phyloP scores from a whole-genome alignment of 2,888 invertebrate species.

The Pimpla rufipes region DNA sequence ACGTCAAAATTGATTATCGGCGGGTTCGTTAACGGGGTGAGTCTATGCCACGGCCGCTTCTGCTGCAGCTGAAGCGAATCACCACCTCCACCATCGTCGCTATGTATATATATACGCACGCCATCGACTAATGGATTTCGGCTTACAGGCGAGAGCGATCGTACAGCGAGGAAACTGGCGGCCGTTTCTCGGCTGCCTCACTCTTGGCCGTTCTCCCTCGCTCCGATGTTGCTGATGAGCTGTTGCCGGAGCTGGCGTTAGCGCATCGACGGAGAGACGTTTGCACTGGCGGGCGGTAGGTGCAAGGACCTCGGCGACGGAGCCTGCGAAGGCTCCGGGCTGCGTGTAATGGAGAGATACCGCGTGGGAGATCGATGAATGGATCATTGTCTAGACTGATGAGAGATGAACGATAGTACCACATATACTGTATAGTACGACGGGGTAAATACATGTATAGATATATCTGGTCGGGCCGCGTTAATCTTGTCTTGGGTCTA shows the following conservation, averaged over 20 bases:
- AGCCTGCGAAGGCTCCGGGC: slow-evolving; percentile 9
- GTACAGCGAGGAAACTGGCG: slow-evolving; percentile 34
- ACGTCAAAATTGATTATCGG: slow-evolving; percentile 74
- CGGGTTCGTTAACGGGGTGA: slow-evolving; percentile 76
- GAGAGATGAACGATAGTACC: slow-evolving; percentile 52
- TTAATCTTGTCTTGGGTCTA: slow-evolving; percentile 38
- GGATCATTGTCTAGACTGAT: slow-evolving; percentile 54
- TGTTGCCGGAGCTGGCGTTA: slow-evolving; percentile 35
- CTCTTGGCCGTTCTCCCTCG: neutral
- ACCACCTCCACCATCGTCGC: slow-evolving; percentile 7
- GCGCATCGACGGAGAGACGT: slow-evolving; percentile 32
- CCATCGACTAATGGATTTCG: slow-evolving; percentile 70
- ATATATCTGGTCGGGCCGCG: slow-evolving; percentile 5
- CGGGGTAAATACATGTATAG: neutral
- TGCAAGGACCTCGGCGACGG: slow-evolving; percentile 46
- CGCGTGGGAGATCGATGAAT: slow-evolving; percentile 53
- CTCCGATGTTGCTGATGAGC: slow-evolving; percentile 42
- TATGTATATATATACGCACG: slow-evolving; percentile 8
- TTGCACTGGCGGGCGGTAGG: slow-evolving; percentile 31
- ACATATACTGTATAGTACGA: neutral
- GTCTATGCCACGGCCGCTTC: slow-evolving; percentile 60
- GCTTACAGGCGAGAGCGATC: slow-evolving; percentile 52
- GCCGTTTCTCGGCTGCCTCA: slow-evolving; percentile 18
- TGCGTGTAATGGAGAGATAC: slow-evolving; percentile 51
- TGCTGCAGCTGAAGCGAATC: slow-evolving; percentile 42